A percentile compares a stretch with the other conserved stretches of the same genome.
These are phyloP conservation scores for Tyria jacobaeae DNA, from an alignment of 2,888 invertebrate genomes.

Conservation along the genomic window DNA sequence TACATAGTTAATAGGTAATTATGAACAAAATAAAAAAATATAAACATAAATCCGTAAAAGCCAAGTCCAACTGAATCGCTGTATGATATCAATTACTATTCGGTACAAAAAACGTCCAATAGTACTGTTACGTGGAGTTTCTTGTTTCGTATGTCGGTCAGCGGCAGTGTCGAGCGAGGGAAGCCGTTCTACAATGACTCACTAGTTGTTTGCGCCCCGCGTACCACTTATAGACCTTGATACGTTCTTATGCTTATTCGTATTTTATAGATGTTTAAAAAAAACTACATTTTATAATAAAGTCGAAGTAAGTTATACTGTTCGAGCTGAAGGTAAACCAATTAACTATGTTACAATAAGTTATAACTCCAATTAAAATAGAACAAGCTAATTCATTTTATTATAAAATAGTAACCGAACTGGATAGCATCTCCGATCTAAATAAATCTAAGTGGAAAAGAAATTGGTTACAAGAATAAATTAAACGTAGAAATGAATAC, in stretches of 20 bases:
- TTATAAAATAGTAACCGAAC: background rate
- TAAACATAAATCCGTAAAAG: slow-evolving; percentile 6
- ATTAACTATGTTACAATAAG: background rate
- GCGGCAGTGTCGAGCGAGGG: slow-evolving; percentile 57
- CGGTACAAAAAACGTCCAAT: slow-evolving; percentile 41
- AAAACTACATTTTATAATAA: background rate
- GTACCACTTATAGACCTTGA: slow-evolving; percentile 43
- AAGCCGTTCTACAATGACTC: slow-evolving; percentile 72
- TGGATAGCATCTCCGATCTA: background rate
- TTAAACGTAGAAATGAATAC: slow-evolving; percentile 18
- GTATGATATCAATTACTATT: slow-evolving; percentile 37
- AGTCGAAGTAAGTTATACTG: too few relatives aligned
- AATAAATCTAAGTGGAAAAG: background rate
- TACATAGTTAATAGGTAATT: too few relatives aligned
- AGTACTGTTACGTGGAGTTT: slow-evolving; percentile 50
- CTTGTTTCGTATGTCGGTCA: slow-evolving; percentile 51
- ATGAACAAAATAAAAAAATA: too few relatives aligned
- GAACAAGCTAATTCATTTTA: background rate
- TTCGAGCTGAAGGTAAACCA: too few relatives aligned
- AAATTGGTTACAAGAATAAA: slow-evolving; percentile 4
- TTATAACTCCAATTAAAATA: background rate
- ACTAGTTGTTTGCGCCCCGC: slow-evolving; percentile 56
- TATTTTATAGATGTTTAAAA: slow-evolving; percentile 1
- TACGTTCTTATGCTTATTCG: slow-evolving; percentile 10
- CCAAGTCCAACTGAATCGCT: slow-evolving; percentile 27